Evolutionary conservation across 2,888 invertebrate species (phyloP).

Genomic region (Hypomecis atomaria): DNA sequence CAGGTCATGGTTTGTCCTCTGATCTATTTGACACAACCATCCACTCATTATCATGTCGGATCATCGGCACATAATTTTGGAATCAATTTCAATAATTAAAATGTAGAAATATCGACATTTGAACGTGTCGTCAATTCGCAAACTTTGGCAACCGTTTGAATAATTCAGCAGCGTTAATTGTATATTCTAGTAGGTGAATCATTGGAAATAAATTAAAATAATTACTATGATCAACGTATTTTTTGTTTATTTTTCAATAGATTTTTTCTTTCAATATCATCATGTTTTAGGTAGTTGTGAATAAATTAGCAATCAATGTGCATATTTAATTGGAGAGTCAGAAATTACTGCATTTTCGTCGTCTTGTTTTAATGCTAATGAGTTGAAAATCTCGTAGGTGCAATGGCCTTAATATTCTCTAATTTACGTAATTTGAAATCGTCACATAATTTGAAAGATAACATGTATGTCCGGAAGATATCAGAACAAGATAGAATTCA

Average conservation of each 20-base stretch:
- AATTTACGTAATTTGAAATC: background rate
- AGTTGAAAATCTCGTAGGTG: conserved; percentile 1
- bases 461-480: background rate
- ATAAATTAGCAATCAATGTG: conserved; percentile 2
- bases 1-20: conserved; percentile 3
- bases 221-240: background rate
- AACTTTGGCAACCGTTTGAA: conserved; percentile 24
- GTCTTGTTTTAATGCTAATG: background rate
- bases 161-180: conserved; percentile 21
- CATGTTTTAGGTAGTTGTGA: background rate
- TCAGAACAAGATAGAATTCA: background rate
- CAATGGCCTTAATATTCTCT: background rate
- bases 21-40: conserved; percentile 10
- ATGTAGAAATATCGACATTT: conserved; percentile 25
- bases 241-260: background rate
- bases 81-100: conserved; percentile 17
- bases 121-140: conserved; percentile 26
- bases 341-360: background rate
- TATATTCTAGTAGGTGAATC: conserved; percentile 8
- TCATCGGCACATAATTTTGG: conserved; percentile 7
- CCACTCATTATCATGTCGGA: background rate
- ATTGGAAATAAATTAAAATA: conserved; percentile 4
- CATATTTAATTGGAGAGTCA: background rate
- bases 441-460: background rate
- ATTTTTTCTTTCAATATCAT: background rate